These are phyloP conservation scores for Stomatorhinus walkeri DNA, from an alignment of 2,797 vertebrate genomes.

Conservation along the genomic window DNA sequence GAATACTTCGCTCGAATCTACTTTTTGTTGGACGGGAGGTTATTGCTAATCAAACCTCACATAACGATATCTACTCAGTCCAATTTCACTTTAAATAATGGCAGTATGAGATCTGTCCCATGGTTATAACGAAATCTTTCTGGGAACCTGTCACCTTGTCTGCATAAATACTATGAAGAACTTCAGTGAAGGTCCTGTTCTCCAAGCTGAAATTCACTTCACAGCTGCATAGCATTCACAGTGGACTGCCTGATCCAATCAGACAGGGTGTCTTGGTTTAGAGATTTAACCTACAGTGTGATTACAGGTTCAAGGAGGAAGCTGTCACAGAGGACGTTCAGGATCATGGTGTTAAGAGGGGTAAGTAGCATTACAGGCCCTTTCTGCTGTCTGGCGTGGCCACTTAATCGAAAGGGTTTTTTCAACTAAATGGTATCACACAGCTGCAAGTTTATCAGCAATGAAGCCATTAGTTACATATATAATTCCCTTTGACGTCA, in stretches of 20 bases:
- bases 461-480: neutral
- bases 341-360: constrained; percentile 58
- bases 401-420: neutral
- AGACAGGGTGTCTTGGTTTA: constrained; percentile 25
- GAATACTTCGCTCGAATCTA: neutral
- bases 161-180: neutral
- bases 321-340: constrained; percentile 47
- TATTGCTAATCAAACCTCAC: neutral
- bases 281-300: constrained; percentile 36
- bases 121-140: neutral
- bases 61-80: neutral
- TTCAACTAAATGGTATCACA: neutral
- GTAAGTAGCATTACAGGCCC: constrained; percentile 38
- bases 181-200: neutral
- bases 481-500: neutral
- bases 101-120: neutral
- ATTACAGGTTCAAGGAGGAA: constrained; percentile 71
- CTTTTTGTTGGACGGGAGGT: neutral
- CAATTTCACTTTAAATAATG: neutral
- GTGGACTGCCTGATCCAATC: constrained; percentile 1
- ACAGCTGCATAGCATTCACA: neutral
- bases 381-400: neutral
- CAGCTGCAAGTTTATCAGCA: neutral
- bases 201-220: neutral
- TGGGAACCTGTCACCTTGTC: neutral